phyloP scores from a whole-genome alignment of 2,113 vertebrate genomes.

The Paratilapia polleni region DNA sequence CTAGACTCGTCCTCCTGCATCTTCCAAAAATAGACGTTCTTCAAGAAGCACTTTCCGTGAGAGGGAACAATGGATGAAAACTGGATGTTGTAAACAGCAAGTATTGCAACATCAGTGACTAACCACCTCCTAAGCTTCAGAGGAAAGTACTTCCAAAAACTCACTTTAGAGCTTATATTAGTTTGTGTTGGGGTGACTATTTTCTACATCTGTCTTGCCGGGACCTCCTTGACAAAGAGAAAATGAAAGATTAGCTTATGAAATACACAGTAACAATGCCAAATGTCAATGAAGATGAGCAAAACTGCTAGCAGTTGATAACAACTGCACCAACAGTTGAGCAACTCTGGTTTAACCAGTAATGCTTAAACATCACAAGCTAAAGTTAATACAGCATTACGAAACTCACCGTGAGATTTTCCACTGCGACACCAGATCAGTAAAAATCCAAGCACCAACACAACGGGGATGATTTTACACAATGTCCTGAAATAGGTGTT shows the following conservation, averaged over 20 bases:
- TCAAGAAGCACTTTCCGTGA: background rate
- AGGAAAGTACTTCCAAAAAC: background rate
- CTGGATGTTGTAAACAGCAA: background rate
- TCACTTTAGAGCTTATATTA: background rate
- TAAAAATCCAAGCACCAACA: background rate
- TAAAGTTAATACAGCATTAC: fast-evolving
- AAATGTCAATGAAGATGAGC: background rate
- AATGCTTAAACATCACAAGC: background rate
- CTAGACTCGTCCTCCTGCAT: fast-evolving
- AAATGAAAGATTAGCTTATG: background rate
- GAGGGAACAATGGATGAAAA: background rate
- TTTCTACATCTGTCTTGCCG: fast-evolving
- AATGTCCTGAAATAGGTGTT: background rate
- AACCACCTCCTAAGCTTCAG: background rate
- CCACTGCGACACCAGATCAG: background rate
- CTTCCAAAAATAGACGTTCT: background rate
- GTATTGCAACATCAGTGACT: background rate
- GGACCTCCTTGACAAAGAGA: background rate
- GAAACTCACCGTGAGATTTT: background rate
- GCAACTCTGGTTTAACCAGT: background rate
- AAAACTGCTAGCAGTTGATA: background rate
- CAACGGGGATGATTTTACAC: background rate
- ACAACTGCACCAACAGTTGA: background rate
- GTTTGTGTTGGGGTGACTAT: background rate
- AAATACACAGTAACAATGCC: fast-evolving